Base-by-base conservation (phyloP, 2,888 invertebrate genomes). In the Nemapogon koenigi region DNA sequence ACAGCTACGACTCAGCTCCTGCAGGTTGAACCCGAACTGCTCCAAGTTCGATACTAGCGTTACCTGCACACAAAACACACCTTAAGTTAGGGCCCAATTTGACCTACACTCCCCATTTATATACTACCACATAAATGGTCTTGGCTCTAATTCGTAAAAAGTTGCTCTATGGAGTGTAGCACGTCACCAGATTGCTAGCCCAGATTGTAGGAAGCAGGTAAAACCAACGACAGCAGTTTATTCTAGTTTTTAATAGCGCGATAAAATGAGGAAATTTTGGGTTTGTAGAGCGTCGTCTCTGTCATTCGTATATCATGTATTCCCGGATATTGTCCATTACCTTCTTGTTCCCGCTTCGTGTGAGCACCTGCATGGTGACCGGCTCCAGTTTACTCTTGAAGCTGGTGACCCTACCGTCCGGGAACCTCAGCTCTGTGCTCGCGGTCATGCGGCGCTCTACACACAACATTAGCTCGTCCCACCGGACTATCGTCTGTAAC, bases 21-120 rank as follows among this genome's bases (percentile, higher is more conserved):
- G 67, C 41, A 92, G 78, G 50, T 86, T 87, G 50, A 97, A 90
- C 17, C 95, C 94, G 67, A 87, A 97, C 41, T 85, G 72, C 57
- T 94, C 92, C 55, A 97, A 81, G 71, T 97, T 95, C 49, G 92
- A 91, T 2, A 97, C 85, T 36, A 96, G 66, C 1, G 97, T 97
- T 37, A 92, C 90, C 87, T 90, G 61, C 4, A 30, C n/a, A 13
- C 6, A 10, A 32, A 16, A 22, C n/a, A n/a, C n/a, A n/a, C n/a
- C n/a, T n/a, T n/a, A n/a, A n/a, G n/a, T n/a, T n/a, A n/a, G n/a
- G n/a, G n/a, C n/a, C n/a, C n/a, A n/a, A n/a, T n/a, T n/a, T n/a
- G n/a, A n/a, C n/a, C n/a, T n/a, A n/a, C n/a, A n/a, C n/a, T n/a
- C n/a, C n/a, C n/a, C n/a, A n/a, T n/a, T n/a, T n/a, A n/a, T n/a